Evolutionary conservation across 1,140 invertebrate genomes (phyloP).

Genomic region (Cepaea nemoralis): DNA sequence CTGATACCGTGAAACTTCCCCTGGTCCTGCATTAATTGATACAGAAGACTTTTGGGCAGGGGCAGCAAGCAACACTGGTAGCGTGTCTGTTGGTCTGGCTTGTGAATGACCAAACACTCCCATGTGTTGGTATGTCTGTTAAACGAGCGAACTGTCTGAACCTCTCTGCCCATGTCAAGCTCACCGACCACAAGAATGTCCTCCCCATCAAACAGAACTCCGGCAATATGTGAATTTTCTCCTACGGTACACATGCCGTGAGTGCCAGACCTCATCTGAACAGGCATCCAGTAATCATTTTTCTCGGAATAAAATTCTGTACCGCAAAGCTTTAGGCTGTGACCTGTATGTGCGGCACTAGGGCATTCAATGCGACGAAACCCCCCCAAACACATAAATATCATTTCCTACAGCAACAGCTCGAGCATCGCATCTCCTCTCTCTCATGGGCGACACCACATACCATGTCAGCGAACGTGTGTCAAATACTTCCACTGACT

Average conservation of each 20-base stretch:
- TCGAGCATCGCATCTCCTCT: slow-evolving; percentile 64
- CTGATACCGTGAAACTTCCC: background rate
- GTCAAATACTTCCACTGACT: slow-evolving; percentile 67
- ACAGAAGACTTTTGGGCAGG: slow-evolving; percentile 22
- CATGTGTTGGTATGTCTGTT: slow-evolving; percentile 55
- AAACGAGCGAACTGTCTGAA: slow-evolving; percentile 56
- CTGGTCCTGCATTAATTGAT: slow-evolving; percentile 22
- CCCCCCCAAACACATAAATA: slow-evolving; percentile 66
- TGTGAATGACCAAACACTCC: slow-evolving; percentile 51
- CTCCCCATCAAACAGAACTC: slow-evolving; percentile 53
- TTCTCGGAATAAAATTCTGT: slow-evolving; percentile 59
- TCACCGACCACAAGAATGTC: slow-evolving; percentile 63
- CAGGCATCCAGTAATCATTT: slow-evolving; percentile 57
- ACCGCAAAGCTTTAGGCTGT: slow-evolving; percentile 64
- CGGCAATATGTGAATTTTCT: slow-evolving; percentile 54
- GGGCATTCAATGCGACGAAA: slow-evolving; percentile 64
- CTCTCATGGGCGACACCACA: slow-evolving; percentile 65
- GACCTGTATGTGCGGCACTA: slow-evolving; percentile 60
- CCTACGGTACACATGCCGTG: slow-evolving; percentile 58
- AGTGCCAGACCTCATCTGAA: slow-evolving; percentile 41
- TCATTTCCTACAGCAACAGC: slow-evolving; percentile 59
- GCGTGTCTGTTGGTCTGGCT: slow-evolving; percentile 44
- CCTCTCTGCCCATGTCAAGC: slow-evolving; percentile 54
- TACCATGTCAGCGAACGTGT: slow-evolving; percentile 59
- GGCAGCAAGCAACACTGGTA: slow-evolving; percentile 43